phyloP scores from a whole-genome alignment of 2,797 vertebrate genomes.

The Alcedo quadribrachys region DNA sequence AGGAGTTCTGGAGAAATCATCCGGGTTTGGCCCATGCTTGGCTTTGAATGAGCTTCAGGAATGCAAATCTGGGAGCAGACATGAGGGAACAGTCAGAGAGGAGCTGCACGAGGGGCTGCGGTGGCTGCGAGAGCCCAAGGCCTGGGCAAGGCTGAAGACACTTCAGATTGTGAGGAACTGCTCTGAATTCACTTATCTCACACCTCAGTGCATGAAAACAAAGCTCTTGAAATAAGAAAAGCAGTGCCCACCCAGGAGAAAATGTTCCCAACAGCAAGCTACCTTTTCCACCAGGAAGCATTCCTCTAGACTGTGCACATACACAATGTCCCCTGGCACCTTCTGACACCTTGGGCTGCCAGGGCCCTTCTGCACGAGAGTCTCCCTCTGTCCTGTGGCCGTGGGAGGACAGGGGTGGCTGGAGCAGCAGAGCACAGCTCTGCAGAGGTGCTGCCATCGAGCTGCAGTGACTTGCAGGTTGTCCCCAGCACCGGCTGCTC shows the following conservation, averaged over 20 bases:
- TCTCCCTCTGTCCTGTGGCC: background rate
- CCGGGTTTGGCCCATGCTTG: background rate
- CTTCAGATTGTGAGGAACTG: background rate
- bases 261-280: background rate
- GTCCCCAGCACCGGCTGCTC: background rate
- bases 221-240: background rate
- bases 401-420: background rate
- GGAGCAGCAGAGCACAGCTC: background rate
- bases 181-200: background rate
- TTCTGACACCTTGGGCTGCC: background rate
- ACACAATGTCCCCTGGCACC: background rate
- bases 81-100: no score
- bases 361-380: fast-evolving
- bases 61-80: background rate
- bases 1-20: background rate
- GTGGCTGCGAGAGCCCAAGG: background rate
- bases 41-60: background rate
- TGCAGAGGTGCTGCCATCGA: background rate
- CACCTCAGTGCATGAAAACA: background rate
- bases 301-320: background rate
- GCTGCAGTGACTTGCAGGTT: background rate
- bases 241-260: background rate
- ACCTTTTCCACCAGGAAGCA: background rate
- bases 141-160: background rate
- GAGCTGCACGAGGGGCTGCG: background rate